phyloP scores from a whole-genome alignment of 2,888 invertebrate genomes.

The Trissolcus japonicus region DNA sequence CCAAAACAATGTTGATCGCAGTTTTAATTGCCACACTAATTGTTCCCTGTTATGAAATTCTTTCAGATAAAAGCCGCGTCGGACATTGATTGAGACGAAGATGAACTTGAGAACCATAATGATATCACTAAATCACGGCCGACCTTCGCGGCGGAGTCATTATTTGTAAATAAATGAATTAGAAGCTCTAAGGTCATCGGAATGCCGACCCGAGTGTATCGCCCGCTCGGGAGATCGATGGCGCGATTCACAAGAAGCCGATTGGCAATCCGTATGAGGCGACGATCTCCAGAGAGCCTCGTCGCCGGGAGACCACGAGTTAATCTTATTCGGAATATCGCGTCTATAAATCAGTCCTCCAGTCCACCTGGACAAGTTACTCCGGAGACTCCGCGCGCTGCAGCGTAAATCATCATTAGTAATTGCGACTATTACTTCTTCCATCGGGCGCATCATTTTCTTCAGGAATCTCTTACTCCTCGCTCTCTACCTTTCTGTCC shows the following conservation, averaged over 20 bases:
- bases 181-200: constrained; percentile 22
- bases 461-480: too few species aligned
- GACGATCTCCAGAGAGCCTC: constrained; percentile 30
- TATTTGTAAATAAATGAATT: constrained; percentile 28
- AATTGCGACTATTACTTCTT: constrained; percentile 46
- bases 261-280: constrained; percentile 38
- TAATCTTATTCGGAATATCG: constrained; percentile 53
- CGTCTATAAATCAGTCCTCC: constrained; percentile 52
- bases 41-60: too few species aligned
- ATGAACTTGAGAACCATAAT: too few species aligned
- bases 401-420: constrained; percentile 52
- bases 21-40: too few species aligned
- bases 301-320: constrained; percentile 45
- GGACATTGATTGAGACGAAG: too few species aligned
- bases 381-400: constrained; percentile 12
- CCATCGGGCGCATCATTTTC: constrained; percentile 27
- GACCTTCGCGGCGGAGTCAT: not conserved
- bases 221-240: constrained; percentile 27
- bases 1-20: too few species aligned
- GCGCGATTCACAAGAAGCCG: constrained; percentile 29
- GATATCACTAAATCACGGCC: too few species aligned
- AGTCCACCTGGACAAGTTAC: constrained; percentile 38
- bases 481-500: not conserved
- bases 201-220: constrained; percentile 23
- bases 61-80: too few species aligned